phyloP scores from a whole-genome alignment of 2,113 vertebrate genomes.

The Petroica traversi region DNA sequence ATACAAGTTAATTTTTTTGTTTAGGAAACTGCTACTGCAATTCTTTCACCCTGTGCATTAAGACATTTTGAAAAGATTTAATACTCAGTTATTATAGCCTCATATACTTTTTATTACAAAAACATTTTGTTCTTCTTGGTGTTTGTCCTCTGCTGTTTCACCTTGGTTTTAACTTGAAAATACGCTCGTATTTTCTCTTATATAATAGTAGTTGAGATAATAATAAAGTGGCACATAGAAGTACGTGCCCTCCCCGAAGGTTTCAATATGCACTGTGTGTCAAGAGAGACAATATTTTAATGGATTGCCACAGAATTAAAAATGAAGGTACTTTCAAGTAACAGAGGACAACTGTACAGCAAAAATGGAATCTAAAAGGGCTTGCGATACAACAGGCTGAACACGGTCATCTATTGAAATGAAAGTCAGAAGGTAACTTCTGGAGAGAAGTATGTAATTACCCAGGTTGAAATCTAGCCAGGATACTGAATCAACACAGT shows the following conservation, averaged over 20 bases:
- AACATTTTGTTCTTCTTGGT: background rate
- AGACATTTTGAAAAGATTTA: background rate
- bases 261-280: background rate
- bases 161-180: slow-evolving; percentile 1
- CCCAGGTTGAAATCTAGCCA: background rate
- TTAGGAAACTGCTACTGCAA: background rate
- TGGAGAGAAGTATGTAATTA: background rate
- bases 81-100: background rate
- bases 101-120: background rate
- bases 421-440: background rate
- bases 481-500: background rate
- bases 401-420: background rate
- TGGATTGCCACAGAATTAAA: background rate
- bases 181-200: background rate
- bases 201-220: slow-evolving; percentile 5
- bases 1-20: background rate
- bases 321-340: background rate
- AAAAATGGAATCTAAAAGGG: background rate
- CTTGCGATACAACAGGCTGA: background rate
- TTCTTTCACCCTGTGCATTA: background rate
- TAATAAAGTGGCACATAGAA: background rate
- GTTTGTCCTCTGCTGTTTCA: background rate
- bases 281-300: background rate
- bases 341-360: background rate
- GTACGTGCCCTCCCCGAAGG: background rate